phyloP scores from a whole-genome alignment of 2,113 vertebrate genomes.

The Austrofundulus limnaeus region DNA sequence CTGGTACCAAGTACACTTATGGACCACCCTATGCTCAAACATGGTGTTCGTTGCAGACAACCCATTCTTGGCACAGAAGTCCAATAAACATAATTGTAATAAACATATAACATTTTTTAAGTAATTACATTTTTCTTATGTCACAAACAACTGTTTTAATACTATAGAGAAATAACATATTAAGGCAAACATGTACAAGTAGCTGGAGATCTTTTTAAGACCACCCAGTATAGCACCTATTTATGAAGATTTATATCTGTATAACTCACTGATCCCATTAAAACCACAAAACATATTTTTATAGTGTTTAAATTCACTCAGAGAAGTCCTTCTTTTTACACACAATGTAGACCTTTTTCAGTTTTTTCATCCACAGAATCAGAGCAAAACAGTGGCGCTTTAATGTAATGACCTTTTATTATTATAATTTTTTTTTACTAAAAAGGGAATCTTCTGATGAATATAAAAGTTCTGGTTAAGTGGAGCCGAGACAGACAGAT shows the following conservation, averaged over 20 bases:
- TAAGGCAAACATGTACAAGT: too few species aligned
- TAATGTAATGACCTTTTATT: background rate
- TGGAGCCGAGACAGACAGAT: background rate
- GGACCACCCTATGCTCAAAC: too few species aligned
- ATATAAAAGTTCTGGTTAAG: background rate
- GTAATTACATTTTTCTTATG: too few species aligned
- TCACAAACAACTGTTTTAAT: too few species aligned
- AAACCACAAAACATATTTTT: constrained; percentile 35
- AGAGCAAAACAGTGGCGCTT: background rate
- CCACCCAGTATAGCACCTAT: constrained; percentile 34
- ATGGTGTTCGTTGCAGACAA: too few species aligned
- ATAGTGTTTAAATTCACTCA: constrained; percentile 4
- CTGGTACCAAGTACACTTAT: too few species aligned
- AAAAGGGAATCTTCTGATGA: background rate
- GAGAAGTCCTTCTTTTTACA: constrained; percentile 11
- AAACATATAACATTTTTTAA: too few species aligned
- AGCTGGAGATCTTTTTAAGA: constrained; percentile 8
- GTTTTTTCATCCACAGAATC: background rate
- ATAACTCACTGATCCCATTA: constrained; percentile 17
- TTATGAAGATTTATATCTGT: constrained; percentile 36
- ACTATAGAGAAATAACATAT: too few species aligned
- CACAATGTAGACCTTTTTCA: background rate
- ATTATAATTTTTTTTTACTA: background rate
- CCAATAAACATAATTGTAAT: too few species aligned
- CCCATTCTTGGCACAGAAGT: too few species aligned